Evolutionary conservation across 2,113 vertebrate species (phyloP).

Genomic region (Theropithecus gelada): DNA sequence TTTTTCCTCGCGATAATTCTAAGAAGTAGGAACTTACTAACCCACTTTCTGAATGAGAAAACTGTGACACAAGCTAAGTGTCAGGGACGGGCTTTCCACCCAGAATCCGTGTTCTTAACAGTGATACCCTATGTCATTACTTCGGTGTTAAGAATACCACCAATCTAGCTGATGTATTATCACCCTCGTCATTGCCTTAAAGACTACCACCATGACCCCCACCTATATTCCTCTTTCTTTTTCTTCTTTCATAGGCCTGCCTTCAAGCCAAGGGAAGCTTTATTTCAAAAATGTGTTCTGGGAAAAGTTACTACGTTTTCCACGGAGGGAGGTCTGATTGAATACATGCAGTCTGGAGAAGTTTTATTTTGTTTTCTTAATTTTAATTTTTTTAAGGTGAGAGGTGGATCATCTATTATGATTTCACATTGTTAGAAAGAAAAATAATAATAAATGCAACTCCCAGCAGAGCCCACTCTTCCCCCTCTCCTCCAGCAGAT

Average conservation of each 20-base stretch:
- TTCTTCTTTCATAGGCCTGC: background rate
- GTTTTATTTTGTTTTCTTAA: background rate
- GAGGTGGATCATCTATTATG: constrained; percentile 29
- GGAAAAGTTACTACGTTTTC: background rate
- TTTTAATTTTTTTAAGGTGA: constrained; percentile 54
- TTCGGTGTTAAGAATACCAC: background rate
- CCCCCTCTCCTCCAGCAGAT: constrained; percentile 54
- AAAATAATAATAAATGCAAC: constrained; percentile 54
- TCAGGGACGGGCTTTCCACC: background rate
- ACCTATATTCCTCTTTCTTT: background rate
- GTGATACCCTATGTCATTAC: rapidly evolving
- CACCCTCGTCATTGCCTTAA: rapidly evolving
- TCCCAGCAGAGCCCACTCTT: constrained; percentile 17
- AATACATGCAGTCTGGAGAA: background rate
- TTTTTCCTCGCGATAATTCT: background rate
- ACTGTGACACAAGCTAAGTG: background rate
- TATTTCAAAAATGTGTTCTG: background rate
- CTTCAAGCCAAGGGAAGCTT: background rate
- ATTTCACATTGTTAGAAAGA: constrained; percentile 59
- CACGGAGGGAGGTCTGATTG: background rate
- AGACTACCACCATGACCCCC: rapidly evolving
- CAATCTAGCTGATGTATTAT: background rate
- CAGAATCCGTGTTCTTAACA: background rate
- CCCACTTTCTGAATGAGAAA: background rate
- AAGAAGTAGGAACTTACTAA: background rate